Base-by-base conservation (phyloP, 2,888 invertebrate genomes). In the Lochmaea crataegi region DNA sequence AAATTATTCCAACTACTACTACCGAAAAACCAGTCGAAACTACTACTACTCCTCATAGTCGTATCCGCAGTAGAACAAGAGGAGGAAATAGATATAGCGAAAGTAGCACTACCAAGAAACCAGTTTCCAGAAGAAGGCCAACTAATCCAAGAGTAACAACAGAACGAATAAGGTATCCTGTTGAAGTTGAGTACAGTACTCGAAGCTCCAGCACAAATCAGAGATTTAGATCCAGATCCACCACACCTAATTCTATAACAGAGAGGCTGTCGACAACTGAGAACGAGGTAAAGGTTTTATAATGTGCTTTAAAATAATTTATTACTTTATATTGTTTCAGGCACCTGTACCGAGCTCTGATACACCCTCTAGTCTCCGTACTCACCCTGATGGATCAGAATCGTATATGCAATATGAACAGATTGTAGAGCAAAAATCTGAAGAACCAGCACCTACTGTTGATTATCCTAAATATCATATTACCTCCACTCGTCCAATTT, bases 41-140 rank as follows among this genome's bases (percentile, higher is more conserved):
- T 26, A 88, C 86, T 76, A 82, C 86, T 38, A 88, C 86, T 76
- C 81, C 86, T 38, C 78, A 85, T 26, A 75, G 84, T 12, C 82
- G 86, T 60, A 74, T 65, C 11, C 78, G 81, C 63, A 76, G 90
- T 65, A 84, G 87, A 45, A 89, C 88, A 42, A 88, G 90, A 51
- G 81, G 90, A 76, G 89, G 90, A 77, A 87, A 71, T 48, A 79
- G 79, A 73, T 71, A 88, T 87, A 79, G 91, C 89, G 84, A 87
- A 2, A 32, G 22, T 32, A 85, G 87, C 0, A 75, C 76, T 11
- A 72, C 84, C 84, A 84, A 86, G 69, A 82, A 85, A 7, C 77
- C 83, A 1, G 83, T 85, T 57, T 85, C 87, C 61, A 83, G 86
- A n/a, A 82, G 89, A 73, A 85, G 88, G 71, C 88, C 89, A 16